Percentiles rank a stretch among this genome's conserved stretches.
Evolutionary conservation across 2,888 invertebrate species (phyloP).

Genomic region (Rugalucina vietnamica): DNA sequence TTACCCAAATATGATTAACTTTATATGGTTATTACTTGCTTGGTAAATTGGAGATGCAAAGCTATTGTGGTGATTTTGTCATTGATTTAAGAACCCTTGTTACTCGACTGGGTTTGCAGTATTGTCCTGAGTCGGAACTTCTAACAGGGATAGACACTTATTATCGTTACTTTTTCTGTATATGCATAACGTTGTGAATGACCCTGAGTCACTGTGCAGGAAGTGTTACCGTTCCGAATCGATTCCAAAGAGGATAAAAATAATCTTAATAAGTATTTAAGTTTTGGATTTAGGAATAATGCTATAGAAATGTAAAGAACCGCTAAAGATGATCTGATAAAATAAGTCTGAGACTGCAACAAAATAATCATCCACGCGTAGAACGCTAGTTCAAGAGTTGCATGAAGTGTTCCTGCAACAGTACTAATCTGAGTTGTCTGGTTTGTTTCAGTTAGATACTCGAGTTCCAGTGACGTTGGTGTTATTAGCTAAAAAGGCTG

Average conservation of each 20-base stretch:
- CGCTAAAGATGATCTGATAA: background rate
- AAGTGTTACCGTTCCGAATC: background rate
- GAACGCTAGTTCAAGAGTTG: background rate
- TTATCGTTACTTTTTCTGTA: too few relatives aligned
- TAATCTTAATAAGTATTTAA: background rate
- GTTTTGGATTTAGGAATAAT: background rate
- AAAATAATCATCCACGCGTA: background rate
- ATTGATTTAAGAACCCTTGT: too few relatives aligned
- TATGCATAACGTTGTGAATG: too few relatives aligned
- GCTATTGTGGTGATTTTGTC: too few relatives aligned
- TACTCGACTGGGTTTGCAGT: too few relatives aligned
- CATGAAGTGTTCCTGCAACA: background rate
- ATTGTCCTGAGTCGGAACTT: too few relatives aligned
- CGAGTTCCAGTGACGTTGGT: background rate
- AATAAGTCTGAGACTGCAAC: background rate
- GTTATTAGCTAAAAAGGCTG: constrained; percentile 3
- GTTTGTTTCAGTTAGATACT: background rate
- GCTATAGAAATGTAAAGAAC: background rate
- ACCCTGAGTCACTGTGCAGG: background rate
- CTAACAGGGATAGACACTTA: too few relatives aligned
- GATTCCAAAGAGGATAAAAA: background rate
- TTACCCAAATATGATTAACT: too few relatives aligned
- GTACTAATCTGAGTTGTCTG: background rate
- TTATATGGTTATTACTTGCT: too few relatives aligned
- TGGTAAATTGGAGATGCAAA: too few relatives aligned